Percentiles rank a stretch among this genome's conserved stretches.
Conservation (phyloP, 2,113 vertebrate genomes). For the Gorsachius goisagi region DNA sequence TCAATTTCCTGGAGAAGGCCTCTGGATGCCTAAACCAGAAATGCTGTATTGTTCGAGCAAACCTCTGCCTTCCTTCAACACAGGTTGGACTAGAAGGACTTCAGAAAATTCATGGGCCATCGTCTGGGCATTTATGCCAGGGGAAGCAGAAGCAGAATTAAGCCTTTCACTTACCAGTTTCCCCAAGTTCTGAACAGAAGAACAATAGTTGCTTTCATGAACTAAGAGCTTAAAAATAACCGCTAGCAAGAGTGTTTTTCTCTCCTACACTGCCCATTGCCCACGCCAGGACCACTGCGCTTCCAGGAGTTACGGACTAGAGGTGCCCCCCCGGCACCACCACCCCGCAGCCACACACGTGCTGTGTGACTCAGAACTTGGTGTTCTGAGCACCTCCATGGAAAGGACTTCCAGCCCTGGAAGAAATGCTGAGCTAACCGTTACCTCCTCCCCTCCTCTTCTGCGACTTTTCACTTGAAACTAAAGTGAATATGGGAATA, state of each 20-base stretch:
- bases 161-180: background rate
- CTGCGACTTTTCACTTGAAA: background rate
- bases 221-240: background rate
- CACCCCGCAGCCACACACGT: background rate
- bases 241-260: background rate
- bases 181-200: background rate
- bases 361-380: background rate
- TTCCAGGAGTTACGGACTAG: background rate
- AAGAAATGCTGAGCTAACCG: background rate
- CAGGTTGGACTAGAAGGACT: background rate
- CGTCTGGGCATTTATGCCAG: background rate
- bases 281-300: background rate
- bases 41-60: background rate
- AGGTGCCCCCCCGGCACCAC: background rate
- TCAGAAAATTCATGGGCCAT: background rate
- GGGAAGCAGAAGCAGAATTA: background rate
- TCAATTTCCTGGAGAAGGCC: background rate
- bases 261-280: fast-evolving
- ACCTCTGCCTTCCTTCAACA: background rate
- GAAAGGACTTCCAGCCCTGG: background rate
- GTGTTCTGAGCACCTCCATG: background rate
- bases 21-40: background rate
- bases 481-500: background rate
- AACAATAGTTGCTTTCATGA: background rate
- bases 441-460: background rate